phyloP scores from a whole-genome alignment of 2,113 vertebrate species.

The Neolamprologus variostigma region DNA sequence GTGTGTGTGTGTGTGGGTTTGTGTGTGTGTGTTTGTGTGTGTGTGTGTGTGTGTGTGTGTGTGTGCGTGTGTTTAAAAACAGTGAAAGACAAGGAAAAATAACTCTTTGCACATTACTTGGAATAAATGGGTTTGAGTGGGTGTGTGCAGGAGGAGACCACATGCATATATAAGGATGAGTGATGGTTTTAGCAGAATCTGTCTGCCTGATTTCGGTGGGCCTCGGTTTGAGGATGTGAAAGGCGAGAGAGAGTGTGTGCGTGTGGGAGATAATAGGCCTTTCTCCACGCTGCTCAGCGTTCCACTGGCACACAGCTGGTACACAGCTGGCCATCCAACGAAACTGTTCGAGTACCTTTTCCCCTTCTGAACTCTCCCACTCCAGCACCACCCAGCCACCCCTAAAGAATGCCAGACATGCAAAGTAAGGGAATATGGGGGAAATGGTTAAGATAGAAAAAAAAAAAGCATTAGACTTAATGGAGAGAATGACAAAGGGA shows the following conservation, averaged over 20 bases:
- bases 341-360: slow-evolving; percentile 4
- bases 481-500: slow-evolving; percentile 46
- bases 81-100: not conserved
- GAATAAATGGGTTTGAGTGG: not conserved
- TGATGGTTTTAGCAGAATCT: slow-evolving; percentile 57
- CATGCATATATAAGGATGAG: slow-evolving; percentile 35
- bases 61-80: not conserved
- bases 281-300: slow-evolving; percentile 58
- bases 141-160: slow-evolving; percentile 26
- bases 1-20: not conserved
- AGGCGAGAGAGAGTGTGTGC: slow-evolving; percentile 43
- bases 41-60: not conserved
- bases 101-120: slow-evolving; percentile 1
- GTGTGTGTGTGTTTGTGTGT: not conserved
- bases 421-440: slow-evolving; percentile 64
- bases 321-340: slow-evolving; percentile 60
- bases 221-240: slow-evolving; percentile 40
- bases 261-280: slow-evolving; percentile 62
- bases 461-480: slow-evolving; percentile 59
- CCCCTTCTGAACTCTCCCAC: not conserved
- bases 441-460: slow-evolving; percentile 34
- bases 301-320: slow-evolving; percentile 67
- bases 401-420: slow-evolving; percentile 68
- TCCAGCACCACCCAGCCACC: not conserved
- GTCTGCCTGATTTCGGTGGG: slow-evolving; percentile 53